Percentiles rank a stretch among this genome's conserved stretches.
Conservation (phyloP, 2,113 vertebrate species). For the Marmota monax region DNA sequence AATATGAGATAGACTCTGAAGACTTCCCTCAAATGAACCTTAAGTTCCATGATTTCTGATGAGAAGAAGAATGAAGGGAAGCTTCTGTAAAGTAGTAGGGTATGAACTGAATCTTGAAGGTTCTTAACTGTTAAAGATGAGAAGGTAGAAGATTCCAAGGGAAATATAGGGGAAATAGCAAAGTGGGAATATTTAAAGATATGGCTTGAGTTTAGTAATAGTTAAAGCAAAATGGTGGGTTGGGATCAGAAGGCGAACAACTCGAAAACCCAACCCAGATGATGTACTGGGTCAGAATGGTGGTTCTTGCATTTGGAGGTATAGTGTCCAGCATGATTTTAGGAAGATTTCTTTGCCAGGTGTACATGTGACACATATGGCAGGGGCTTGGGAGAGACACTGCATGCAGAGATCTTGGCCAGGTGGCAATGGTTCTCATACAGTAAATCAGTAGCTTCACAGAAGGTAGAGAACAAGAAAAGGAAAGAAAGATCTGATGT, state of each 20-base stretch:
- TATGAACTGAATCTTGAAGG: not conserved
- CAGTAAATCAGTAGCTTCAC: not conserved
- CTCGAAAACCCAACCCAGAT: not conserved
- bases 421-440: not conserved
- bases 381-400: not conserved
- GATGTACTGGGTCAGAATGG: not conserved
- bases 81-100: not conserved
- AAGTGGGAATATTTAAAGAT: not conserved
- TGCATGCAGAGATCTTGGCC: not conserved
- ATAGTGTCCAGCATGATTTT: not conserved
- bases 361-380: not conserved
- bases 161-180: not conserved
- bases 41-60: not conserved
- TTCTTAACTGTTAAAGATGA: not conserved
- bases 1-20: not conserved
- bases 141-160: not conserved
- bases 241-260: not conserved
- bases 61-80: not conserved
- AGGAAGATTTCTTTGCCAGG: not conserved
- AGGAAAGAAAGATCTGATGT: not conserved
- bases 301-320: not conserved
- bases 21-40: not conserved
- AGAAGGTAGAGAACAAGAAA: not conserved
- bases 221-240: not conserved
- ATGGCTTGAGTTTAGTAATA: not conserved